Base-by-base conservation (phyloP, 2,113 vertebrate species). In the Callionymus lyra region DNA sequence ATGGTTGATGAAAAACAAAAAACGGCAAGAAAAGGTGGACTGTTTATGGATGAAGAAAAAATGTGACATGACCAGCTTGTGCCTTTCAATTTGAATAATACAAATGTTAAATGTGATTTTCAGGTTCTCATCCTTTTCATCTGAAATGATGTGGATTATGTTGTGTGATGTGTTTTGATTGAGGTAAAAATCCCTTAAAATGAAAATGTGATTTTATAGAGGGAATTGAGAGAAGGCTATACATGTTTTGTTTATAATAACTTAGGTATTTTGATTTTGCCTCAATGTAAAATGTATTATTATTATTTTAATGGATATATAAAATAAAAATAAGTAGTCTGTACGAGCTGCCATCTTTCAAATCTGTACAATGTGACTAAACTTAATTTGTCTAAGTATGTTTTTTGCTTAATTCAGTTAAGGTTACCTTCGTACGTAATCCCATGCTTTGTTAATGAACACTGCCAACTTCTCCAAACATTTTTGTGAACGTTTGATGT, bases 71-170 rank as follows among this genome's bases (percentile, higher is more conserved):
- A 91, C 91, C 90, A 82, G 88, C 83, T 84, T 88, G 91, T 94
- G 91, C 91, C 91, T 93, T 94, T 85, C 72, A 84, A 76, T 81
- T 82, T 76, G 83, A 88, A 79, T 72, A 85, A 84, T 81, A 86
- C 63, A 65, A 86, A 72, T 76, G 79, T 87, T 84, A 60, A 75
- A 82, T 80, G 84, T 72, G 53, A 62, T 60, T 48, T 83, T 88
- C 80, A 83, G 84, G 85, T 85, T 80, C 53, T 68, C 65, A 70
- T 74, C 68, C 77, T 74, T 71, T 73, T 82, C 78, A 84, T 71
- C 80, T 76, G 65, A 77, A 81, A 76, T 82, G 83, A 78, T 81
- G 79, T 85, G 77, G 81, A 76, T 81, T 82, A 70, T 64, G 47
- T 74, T 84, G 76, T 86, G 64, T 76, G 70, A 77, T 69, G 78